These are phyloP conservation scores for Puntigrus tetrazona DNA, from an alignment of 2,113 vertebrate species.

Conservation along the genomic window DNA sequence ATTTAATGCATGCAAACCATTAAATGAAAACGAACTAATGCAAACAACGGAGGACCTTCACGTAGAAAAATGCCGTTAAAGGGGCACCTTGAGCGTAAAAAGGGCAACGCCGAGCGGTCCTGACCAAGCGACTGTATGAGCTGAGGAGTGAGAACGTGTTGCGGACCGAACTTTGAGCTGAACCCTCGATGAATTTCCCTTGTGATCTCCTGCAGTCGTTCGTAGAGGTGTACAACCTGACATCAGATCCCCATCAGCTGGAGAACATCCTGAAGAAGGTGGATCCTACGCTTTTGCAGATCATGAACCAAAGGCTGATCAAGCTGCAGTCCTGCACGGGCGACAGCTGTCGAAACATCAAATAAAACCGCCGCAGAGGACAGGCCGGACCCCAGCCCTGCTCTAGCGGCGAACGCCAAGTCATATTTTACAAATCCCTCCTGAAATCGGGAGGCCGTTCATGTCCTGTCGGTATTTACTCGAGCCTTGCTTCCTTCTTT, in stretches of 20 bases:
- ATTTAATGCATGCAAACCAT: too few species aligned
- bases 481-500: background rate
- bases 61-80: too few species aligned
- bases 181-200: background rate
- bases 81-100: too few species aligned
- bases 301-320: constrained; percentile 81
- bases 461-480: background rate
- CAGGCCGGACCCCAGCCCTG: constrained; percentile 15
- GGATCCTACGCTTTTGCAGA: constrained; percentile 73
- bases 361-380: background rate
- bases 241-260: constrained; percentile 75
- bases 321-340: constrained; percentile 77
- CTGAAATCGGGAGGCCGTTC: background rate
- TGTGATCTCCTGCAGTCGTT: constrained; percentile 62
- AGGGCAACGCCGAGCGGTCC: too few species aligned
- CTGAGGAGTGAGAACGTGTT: too few species aligned
- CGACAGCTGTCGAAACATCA: constrained; percentile 64
- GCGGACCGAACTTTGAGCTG: background rate
- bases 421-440: background rate
- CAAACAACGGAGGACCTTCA: too few species aligned
- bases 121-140: too few species aligned
- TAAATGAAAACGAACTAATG: too few species aligned
- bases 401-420: background rate
- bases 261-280: constrained; percentile 80
- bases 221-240: constrained; percentile 80